These are phyloP conservation scores for Caenorhabditis doughertyi DNA, from an alignment of 2,888 invertebrate species.

Conservation along the genomic window DNA sequence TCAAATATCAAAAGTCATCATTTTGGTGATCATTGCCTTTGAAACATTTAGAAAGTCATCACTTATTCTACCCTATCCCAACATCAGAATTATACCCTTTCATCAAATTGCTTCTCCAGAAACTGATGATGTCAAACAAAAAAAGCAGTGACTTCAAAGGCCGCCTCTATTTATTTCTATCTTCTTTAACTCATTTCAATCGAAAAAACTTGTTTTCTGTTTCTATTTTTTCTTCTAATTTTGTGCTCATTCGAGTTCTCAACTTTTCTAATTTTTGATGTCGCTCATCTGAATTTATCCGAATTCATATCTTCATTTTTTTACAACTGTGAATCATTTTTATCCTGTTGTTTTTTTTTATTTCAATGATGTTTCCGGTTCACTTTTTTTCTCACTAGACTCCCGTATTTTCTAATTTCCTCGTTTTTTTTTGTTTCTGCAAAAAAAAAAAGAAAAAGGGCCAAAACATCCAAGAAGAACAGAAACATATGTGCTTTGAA, in stretches of 20 bases:
- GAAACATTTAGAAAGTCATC: not conserved
- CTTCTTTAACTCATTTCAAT: slow-evolving; percentile 50
- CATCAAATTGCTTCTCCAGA: not conserved
- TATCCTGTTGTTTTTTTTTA: not conserved
- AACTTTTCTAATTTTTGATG: slow-evolving; percentile 30
- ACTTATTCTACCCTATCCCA: not conserved
- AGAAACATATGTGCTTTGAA: slow-evolving; percentile 33
- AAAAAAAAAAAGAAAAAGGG: not conserved
- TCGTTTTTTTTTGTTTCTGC: slow-evolving; percentile 15
- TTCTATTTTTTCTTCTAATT: slow-evolving; percentile 31
- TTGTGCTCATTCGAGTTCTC: slow-evolving; percentile 28
- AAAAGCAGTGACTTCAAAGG: slow-evolving; percentile 3
- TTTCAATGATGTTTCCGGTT: not conserved
- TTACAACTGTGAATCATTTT: not conserved
- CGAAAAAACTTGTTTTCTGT: slow-evolving; percentile 50
- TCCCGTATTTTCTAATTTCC: slow-evolving; percentile 23
- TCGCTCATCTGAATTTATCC: not conserved
- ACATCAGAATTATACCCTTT: not conserved
- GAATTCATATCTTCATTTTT: not conserved
- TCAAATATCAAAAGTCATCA: too few relatives aligned
- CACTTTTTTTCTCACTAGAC: slow-evolving; percentile 19
- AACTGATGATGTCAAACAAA: slow-evolving; percentile 28
- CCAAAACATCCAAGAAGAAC: slow-evolving; percentile 14
- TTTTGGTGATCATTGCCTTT: not conserved
- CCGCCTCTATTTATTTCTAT: not conserved